Evolutionary conservation across 2,113 vertebrate species (phyloP).

Genomic region (Microtus pennsylvanicus): DNA sequence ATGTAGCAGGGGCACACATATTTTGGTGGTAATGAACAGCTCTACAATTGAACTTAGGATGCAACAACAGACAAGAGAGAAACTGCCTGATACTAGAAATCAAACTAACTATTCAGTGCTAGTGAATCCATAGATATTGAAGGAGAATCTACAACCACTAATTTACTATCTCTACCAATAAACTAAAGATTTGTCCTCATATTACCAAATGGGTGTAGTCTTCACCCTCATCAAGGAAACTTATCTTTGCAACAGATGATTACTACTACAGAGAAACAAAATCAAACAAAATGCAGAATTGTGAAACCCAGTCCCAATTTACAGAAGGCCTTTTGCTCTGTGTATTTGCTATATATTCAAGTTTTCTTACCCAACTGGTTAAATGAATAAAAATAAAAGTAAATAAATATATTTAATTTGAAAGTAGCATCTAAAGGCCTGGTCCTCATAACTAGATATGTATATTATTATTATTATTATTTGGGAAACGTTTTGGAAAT

Average conservation of each 20-base stretch:
- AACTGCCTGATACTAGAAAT: not conserved
- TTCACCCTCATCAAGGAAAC: not conserved
- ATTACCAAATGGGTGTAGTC: not conserved
- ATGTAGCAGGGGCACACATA: not conserved
- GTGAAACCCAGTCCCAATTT: not conserved
- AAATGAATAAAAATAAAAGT: not conserved
- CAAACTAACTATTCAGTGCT: not conserved
- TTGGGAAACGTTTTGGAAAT: not conserved
- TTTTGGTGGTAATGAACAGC: not conserved
- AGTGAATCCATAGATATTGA: not conserved
- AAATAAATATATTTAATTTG: not conserved
- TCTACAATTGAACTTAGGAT: not conserved
- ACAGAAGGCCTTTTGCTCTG: not conserved
- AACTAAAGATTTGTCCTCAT: not conserved
- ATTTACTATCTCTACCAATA: not conserved
- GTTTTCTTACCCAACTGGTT: not conserved
- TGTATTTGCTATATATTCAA: not conserved
- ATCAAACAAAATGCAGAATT: not conserved
- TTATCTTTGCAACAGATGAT: not conserved
- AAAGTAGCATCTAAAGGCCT: not conserved
- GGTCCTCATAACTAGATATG: not conserved
- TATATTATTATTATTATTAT: not conserved
- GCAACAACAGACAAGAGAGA: not conserved
- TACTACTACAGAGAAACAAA: not conserved
- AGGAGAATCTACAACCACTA: not conserved